phyloP scores from a whole-genome alignment of 2,888 invertebrate genomes.

The Eucriotettix oculatus region DNA sequence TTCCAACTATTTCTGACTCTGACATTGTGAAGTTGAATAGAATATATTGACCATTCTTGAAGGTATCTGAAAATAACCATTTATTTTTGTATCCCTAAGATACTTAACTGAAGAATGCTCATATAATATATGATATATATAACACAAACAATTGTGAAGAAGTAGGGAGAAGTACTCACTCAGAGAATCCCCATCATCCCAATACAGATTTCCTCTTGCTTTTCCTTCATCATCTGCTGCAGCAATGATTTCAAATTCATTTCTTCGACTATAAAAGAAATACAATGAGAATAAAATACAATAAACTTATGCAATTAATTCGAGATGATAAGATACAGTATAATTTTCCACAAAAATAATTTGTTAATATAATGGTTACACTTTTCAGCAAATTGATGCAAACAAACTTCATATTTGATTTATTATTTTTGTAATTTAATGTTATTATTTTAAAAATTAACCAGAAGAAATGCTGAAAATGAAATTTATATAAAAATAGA shows the following conservation, averaged over 20 bases:
- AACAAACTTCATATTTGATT: too few species aligned
- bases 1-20: conserved; percentile 3
- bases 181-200: conserved; percentile 67
- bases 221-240: conserved; percentile 33
- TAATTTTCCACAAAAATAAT: too few species aligned
- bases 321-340: too few species aligned
- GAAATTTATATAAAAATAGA: too few species aligned
- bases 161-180: conserved; percentile 25
- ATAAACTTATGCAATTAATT: background rate
- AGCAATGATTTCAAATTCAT: conserved; percentile 46
- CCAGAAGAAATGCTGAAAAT: too few species aligned
- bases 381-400: too few species aligned
- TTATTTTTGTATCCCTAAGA: background rate
- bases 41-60: conserved; percentile 39
- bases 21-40: conserved; percentile 30
- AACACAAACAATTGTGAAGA: too few species aligned
- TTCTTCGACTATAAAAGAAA: conserved; percentile 29
- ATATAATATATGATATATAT: too few species aligned
- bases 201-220: conserved; percentile 52
- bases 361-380: too few species aligned
- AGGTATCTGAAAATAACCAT: conserved; percentile 31
- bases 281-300: background rate
- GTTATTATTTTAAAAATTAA: too few species aligned
- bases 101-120: too few species aligned
- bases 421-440: too few species aligned